Conservation (phyloP, 2,888 invertebrate species). For the Octonoba sinensis region DNA sequence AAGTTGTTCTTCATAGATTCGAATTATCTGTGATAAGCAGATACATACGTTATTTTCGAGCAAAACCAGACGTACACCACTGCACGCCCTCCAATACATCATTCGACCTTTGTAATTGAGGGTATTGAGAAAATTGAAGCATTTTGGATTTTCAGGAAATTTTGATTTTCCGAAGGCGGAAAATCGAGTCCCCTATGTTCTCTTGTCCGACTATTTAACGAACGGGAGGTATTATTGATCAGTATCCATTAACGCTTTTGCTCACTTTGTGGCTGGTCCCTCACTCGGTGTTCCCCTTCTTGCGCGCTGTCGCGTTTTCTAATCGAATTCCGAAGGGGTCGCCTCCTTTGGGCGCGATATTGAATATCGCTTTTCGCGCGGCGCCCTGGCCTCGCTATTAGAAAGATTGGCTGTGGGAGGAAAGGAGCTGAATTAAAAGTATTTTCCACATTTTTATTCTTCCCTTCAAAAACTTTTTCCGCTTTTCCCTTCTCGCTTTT, state of each 20-base stretch:
- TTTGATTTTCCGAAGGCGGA: too few relatives aligned
- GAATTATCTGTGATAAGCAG: too few relatives aligned
- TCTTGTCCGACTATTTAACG: too few relatives aligned
- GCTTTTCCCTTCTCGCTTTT: slow-evolving; percentile 1
- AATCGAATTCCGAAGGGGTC: slow-evolving; percentile 62
- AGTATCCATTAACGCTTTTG: background rate
- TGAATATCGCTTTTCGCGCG: slow-evolving; percentile 61
- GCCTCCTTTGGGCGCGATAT: slow-evolving; percentile 39
- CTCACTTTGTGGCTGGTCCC: slow-evolving; percentile 37
- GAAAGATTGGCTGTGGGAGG: slow-evolving; percentile 54
- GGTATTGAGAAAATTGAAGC: too few relatives aligned
- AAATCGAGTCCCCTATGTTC: too few relatives aligned
- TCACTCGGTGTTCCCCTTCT: background rate
- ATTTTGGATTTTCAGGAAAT: too few relatives aligned
- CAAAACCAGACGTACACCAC: too few relatives aligned
- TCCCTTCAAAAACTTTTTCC: slow-evolving; percentile 24
- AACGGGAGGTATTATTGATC: too few relatives aligned
- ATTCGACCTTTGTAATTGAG: too few relatives aligned
- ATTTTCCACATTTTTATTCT: slow-evolving; percentile 39
- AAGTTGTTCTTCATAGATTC: too few relatives aligned
- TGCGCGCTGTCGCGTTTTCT: slow-evolving; percentile 61
- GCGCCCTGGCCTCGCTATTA: slow-evolving; percentile 49
- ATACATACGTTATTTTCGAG: too few relatives aligned
- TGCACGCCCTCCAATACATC: too few relatives aligned
- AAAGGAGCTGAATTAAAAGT: slow-evolving; percentile 57